These are phyloP conservation scores for Rhagonycha lutea DNA, from an alignment of 2,888 invertebrate species.

Conservation along the genomic window DNA sequence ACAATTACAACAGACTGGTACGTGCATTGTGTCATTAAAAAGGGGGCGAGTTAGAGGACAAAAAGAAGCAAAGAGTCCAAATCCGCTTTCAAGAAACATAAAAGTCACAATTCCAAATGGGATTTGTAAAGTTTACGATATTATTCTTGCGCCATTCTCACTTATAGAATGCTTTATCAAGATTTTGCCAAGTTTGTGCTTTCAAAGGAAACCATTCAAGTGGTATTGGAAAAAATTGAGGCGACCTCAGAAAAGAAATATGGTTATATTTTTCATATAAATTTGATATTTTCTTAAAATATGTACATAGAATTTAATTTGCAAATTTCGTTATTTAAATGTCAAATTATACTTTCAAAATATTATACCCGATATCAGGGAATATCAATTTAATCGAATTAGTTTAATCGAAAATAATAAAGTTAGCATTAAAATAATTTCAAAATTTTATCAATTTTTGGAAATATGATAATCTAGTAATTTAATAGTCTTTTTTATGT, in stretches of 20 bases:
- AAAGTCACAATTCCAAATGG: slow-evolving; percentile 59
- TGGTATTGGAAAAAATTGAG: slow-evolving; percentile 53
- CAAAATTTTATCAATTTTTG: no score
- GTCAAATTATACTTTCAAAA: not conserved
- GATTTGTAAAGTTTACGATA: slow-evolving; percentile 59
- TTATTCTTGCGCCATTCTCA: slow-evolving; percentile 56
- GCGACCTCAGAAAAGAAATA: slow-evolving; percentile 40
- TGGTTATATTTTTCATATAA: slow-evolving; percentile 29
- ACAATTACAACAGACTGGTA: slow-evolving; percentile 26
- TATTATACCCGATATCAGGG: not conserved
- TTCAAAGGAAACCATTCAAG: slow-evolving; percentile 50
- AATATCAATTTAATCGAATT: not conserved
- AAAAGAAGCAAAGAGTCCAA: slow-evolving; percentile 54
- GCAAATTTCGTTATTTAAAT: not conserved
- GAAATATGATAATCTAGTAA: no score
- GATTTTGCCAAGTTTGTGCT: slow-evolving; percentile 51
- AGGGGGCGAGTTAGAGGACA: slow-evolving; percentile 41
- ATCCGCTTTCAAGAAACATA: slow-evolving; percentile 57
- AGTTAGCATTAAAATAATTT: not conserved
- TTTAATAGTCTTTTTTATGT: no score
- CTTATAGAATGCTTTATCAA: slow-evolving; percentile 55
- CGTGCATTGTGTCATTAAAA: slow-evolving; percentile 37
- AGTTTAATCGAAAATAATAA: not conserved
- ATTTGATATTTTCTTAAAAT: slow-evolving; percentile 22
- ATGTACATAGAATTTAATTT: slow-evolving; percentile 9